phyloP scores from a whole-genome alignment of 2,888 invertebrate species.

The Aphidius colemani region DNA sequence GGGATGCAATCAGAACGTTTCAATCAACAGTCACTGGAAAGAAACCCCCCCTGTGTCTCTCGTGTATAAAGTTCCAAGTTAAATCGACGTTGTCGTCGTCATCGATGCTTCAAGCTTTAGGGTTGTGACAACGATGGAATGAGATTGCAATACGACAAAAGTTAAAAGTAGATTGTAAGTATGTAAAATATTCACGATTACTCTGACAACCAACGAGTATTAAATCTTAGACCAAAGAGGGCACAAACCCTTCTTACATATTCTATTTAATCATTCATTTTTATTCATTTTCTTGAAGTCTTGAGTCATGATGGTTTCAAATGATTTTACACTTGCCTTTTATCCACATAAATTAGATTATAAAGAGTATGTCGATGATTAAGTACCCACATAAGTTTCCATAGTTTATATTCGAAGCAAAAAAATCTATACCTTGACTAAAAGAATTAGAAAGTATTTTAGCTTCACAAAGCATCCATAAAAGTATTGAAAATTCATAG shows the following conservation, averaged over 20 bases:
- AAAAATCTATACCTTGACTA: constrained; percentile 1
- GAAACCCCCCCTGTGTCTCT: constrained; percentile 26
- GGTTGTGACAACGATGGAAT: constrained; percentile 25
- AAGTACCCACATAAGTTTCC: no score
- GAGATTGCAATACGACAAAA: not conserved
- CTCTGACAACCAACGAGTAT: constrained; percentile 56
- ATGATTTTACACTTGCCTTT: constrained; percentile 16
- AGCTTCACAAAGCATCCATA: no score
- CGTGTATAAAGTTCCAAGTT: constrained; percentile 11
- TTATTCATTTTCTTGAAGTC: constrained; percentile 25
- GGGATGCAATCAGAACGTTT: constrained; percentile 61
- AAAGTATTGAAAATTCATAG: constrained; percentile 25
- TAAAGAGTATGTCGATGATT: no score
- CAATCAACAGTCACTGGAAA: constrained; percentile 57
- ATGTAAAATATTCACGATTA: constrained; percentile 47
- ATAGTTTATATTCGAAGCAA: not conserved
- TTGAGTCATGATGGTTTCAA: constrained; percentile 27
- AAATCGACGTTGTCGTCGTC: constrained; percentile 31
- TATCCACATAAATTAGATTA: not conserved
- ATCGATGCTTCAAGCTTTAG: not conserved
- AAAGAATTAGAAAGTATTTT: not conserved
- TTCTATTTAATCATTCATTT: no score
- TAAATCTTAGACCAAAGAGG: constrained; percentile 52
- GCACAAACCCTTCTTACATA: constrained; percentile 47
- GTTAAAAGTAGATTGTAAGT: not conserved